Conservation (phyloP, 2,888 invertebrate species). For the Drosophila borealis region DNA sequence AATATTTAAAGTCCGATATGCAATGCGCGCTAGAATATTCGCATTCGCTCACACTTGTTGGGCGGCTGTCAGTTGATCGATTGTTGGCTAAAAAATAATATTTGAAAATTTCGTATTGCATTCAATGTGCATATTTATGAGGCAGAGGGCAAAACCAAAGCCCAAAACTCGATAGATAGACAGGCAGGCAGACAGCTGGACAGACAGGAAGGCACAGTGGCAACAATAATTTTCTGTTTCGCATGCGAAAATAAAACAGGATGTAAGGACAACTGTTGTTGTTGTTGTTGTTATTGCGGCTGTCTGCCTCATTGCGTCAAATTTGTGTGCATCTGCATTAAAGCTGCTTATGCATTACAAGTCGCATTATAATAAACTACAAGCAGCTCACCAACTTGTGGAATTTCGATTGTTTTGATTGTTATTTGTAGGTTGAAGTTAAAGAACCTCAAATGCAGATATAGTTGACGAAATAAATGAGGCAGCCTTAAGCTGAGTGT, state of each 20-base stretch:
- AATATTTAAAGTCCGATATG: constrained; percentile 11
- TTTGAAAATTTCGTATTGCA: constrained; percentile 49
- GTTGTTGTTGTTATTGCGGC: constrained; percentile 4
- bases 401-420: constrained; percentile 30
- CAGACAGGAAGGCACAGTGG: background rate
- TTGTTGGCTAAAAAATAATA: constrained; percentile 55
- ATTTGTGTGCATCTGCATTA: constrained; percentile 32
- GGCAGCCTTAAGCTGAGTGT: background rate
- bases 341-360: constrained; percentile 45
- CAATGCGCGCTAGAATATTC: constrained; percentile 7
- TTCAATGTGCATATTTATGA: constrained; percentile 68
- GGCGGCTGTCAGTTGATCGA: constrained; percentile 24
- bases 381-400: constrained; percentile 33
- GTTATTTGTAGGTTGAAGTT: constrained; percentile 15
- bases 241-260: constrained; percentile 17
- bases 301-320: constrained; percentile 25
- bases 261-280: constrained; percentile 22
- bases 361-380: constrained; percentile 25
- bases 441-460: background rate
- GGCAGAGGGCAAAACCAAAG: constrained; percentile 9
- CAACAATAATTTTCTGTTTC: constrained; percentile 26
- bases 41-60: constrained; percentile 65
- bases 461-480: background rate
- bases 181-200: constrained; percentile 6
- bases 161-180: constrained; percentile 1